Evolutionary conservation across 2,888 invertebrate species (phyloP).

Genomic region (Hartigia nigra): DNA sequence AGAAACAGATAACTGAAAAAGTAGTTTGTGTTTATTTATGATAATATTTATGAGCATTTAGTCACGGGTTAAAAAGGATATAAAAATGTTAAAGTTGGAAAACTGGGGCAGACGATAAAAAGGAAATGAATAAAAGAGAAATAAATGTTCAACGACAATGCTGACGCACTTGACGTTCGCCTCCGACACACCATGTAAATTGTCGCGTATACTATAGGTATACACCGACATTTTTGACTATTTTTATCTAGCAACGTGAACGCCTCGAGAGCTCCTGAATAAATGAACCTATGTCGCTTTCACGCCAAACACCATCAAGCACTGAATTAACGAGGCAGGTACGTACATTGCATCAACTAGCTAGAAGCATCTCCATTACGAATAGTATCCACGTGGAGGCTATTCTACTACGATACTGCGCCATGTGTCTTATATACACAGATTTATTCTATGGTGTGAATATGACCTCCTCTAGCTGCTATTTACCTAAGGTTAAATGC

Average conservation of each 20-base stretch:
- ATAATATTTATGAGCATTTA: neutral
- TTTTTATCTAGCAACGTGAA: constrained; percentile 8
- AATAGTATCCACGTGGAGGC: constrained; percentile 15
- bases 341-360: constrained; percentile 31
- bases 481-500: neutral
- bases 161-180: neutral
- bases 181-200: neutral
- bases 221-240: neutral
- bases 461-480: neutral
- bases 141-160: neutral
- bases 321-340: constrained; percentile 44
- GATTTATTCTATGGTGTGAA: neutral
- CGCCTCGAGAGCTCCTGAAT: constrained; percentile 26
- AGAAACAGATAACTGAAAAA: neutral
- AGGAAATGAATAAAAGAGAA: neutral
- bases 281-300: constrained; percentile 24
- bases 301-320: constrained; percentile 29
- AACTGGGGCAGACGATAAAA: neutral
- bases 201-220: neutral
- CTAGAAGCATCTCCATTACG: constrained; percentile 47
- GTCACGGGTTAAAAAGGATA: neutral
- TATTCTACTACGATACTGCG: neutral
- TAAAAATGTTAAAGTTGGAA: neutral
- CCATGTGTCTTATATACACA: neutral
- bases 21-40: neutral